Base-by-base conservation (phyloP, 2,888 invertebrate genomes). In the Cryptus viduatorius region DNA sequence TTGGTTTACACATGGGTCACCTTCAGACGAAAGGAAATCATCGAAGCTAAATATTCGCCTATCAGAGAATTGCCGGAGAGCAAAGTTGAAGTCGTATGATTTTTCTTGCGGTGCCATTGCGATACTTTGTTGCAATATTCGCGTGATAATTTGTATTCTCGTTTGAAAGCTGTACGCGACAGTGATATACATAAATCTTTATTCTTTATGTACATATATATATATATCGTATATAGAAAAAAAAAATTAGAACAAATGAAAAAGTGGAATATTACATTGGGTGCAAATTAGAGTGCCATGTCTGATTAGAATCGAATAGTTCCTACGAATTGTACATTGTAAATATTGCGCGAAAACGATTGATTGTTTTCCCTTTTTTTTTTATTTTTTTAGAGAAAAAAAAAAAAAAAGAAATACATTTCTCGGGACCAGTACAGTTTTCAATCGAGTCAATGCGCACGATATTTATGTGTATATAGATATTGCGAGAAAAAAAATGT, bases 1-100 rank as follows among this genome's bases (percentile, higher is more conserved):
- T 94, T 98, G 69, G 94, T 98, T 68, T 98, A 98, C 90, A 97
- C 98, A 0, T 98, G 97, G 94, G 97, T 98, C 8, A 98, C 98
- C 29, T 98, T 98, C 93, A 96, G 95, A 87, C 95, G 95, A 86
- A 96, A 95, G 88, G 95, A 96, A 50, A 76, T 87, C 4, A 82
- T 87, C 12, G 90, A 92, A 44, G 86, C 89, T 4, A 93, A 93
- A 79, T 92, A 93, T 75, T 88, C 91, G 67, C 89, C 90, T 8
- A 64, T 93, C 48, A 88, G 84, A 42, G 88, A 90, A 24, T 89
- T 91, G 61, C 75, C 87, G 14, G 73, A 64, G 12, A 87, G 87
- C 50, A 94, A 93, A 89, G 86, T 93, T 82, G 94, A 94, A 90
- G 90, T 93, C 89, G 94, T 95, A 91, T 95, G 90, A 92, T 89